A percentile compares a stretch with the other conserved stretches of the same genome.
phyloP scores from a whole-genome alignment of 2,888 invertebrate species.

The Rotaria magnacalcarata region DNA sequence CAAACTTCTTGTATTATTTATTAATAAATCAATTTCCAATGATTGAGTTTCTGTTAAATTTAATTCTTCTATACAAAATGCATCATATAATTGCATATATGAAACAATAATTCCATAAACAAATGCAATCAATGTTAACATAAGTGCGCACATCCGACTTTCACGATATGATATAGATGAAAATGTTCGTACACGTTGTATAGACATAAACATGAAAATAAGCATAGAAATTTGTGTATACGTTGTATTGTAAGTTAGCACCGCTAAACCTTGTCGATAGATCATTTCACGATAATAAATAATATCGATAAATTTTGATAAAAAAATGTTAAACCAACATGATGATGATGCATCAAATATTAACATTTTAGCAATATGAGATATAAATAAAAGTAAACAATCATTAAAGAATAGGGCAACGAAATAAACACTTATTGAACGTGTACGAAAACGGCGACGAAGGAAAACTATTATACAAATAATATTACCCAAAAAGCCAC shows the following conservation, averaged over 20 bases:
- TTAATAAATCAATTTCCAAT: background rate
- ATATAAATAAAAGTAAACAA: slow-evolving; percentile 32
- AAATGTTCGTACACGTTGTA: slow-evolving; percentile 35
- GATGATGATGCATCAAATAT: slow-evolving; percentile 30
- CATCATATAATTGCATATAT: slow-evolving; percentile 32
- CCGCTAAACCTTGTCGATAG: background rate
- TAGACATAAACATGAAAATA: slow-evolving; percentile 36
- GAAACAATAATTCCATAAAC: slow-evolving; percentile 11
- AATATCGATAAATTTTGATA: slow-evolving; percentile 30
- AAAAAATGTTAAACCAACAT: slow-evolving; percentile 16
- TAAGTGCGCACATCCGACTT: slow-evolving; percentile 26
- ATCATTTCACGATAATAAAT: slow-evolving; percentile 24
- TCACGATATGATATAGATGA: slow-evolving; percentile 28
- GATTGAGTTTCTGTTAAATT: background rate
- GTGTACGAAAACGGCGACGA: slow-evolving; percentile 31
- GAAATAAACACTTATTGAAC: slow-evolving; percentile 35
- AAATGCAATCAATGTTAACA: slow-evolving; percentile 36
- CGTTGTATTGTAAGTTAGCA: background rate
- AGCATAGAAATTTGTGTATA: slow-evolving; percentile 28
- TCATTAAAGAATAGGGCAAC: slow-evolving; percentile 35
- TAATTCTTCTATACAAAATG: slow-evolving; percentile 9
- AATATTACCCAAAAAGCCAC: slow-evolving; percentile 31
- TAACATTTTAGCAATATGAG: background rate
- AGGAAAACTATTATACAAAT: slow-evolving; percentile 32
- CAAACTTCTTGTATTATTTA: background rate